Base-by-base conservation (phyloP, 2,113 vertebrate genomes). In the Castor canadensis region DNA sequence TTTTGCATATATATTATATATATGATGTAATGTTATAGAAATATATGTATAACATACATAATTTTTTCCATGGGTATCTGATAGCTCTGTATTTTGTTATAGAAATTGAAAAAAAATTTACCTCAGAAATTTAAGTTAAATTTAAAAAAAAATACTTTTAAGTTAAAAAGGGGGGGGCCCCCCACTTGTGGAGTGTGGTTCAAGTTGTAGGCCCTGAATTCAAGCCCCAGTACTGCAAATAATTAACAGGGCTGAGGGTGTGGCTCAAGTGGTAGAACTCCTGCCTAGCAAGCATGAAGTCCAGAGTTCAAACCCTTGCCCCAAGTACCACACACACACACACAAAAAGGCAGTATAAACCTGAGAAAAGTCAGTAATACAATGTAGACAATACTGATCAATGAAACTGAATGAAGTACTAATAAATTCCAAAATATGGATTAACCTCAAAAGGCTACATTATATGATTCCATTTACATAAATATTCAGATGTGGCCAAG, bases 21-120 rank as follows among this genome's bases (percentile, higher is more conserved):
- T 98, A 98, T 98, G 98, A 98, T 98, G 98, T 98, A 98, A 98
- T 97, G 98, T 98, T 98, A 98, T 98, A 98, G 98, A 98, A 98
- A 98, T 98, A 98, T 98, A 98, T 98, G 98, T 98, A 98, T 98
- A 98, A 98, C 98, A 98, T 98, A 98, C 98, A 98, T 98, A 98
- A 98, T 98, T 98, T 54, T 98, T 98, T 98, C 98, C 98, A 98
- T 98, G 98, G 98, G 98, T 98, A 98, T 98, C 98, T 98, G 98
- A 98, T 98, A 98, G 98, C 98, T 98, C 98, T 98, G 98, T 98
- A 98, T 98, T 98, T 98, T 98, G 98, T 98, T 98, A 98, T 98
- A 98, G 98, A 98, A 98, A 98, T 98, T 97, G 98, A 98, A 98
- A 98, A 96, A 96, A 96, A 97, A 97, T 98, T 98, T 98, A 98